phyloP scores from a whole-genome alignment of 2,797 vertebrate genomes.

The Gymnodraco acuticeps region DNA sequence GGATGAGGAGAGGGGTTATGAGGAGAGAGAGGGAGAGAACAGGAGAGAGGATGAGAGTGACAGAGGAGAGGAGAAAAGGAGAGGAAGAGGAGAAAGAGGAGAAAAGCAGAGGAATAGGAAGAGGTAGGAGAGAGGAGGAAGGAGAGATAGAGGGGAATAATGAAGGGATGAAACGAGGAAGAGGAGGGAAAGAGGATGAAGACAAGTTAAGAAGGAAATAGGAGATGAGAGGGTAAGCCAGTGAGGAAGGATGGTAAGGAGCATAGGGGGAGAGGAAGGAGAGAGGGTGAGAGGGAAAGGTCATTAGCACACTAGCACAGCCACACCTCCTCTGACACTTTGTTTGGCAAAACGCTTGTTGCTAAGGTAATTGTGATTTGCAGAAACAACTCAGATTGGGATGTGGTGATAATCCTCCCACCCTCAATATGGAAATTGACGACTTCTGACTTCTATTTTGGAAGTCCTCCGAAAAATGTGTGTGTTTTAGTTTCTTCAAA shows the following conservation, averaged over 20 bases:
- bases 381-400: conserved; percentile 44
- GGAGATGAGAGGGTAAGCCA: no score
- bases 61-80: background rate
- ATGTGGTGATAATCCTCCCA: conserved; percentile 41
- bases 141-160: background rate
- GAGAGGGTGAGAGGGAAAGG: background rate
- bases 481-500: background rate
- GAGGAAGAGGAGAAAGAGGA: background rate
- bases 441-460: background rate
- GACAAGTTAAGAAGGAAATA: background rate
- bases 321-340: conserved; percentile 55
- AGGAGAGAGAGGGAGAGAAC: background rate
- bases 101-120: background rate
- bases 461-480: background rate
- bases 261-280: background rate
- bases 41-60: background rate
- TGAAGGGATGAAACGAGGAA: background rate
- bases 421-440: conserved; percentile 1
- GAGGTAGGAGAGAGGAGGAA: background rate
- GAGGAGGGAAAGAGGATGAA: background rate
- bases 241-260: background rate
- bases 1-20: background rate
- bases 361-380: conserved; percentile 49
- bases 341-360: conserved; percentile 12
- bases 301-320: conserved; percentile 22